Evolutionary conservation across 1,140 invertebrate genomes (phyloP), one percentile per base, ranked within the genome.

Genomic region (Drosophila murphyi): DNA sequence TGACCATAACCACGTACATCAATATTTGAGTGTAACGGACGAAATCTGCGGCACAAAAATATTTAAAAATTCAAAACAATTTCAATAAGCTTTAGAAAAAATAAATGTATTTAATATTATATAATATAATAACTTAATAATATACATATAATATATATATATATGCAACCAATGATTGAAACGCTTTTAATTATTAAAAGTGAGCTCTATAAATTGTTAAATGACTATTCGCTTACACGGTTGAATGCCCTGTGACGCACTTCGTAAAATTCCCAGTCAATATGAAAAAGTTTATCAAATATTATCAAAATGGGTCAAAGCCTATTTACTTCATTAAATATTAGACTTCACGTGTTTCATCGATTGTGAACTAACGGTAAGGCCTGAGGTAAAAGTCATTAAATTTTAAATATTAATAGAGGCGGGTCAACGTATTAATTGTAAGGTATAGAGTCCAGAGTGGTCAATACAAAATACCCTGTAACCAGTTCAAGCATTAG

Each of bases 211-310:
- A 43, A 43, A 6, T 31, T 57, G 5, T 43, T n/a, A 31, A 57
- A 57, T 37, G 5, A 32, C 31, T 57, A 10, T 5, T 29, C 10
- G 55, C 4, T 31, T 39, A 7, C 5, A 43, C 29, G 39, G 3
- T 28, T n/a, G 39, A 20, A 5, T 43, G 12, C 34, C 20, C 57
- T 34, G 47, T 60, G 43, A 34, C 6, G 4, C 34, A 3, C 7
- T 41, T 32, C 31, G n/a, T 34, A 8, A 47, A 35, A 10, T 60
- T 60, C 57, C 43, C 57, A 60, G 57, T 41, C 28, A 37, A 43
- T 6, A 12, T 12, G 8, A 2, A 5, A 52, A 34, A 8, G 3
- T 20, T 35, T 52, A 3, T 20, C 20, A 20, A 20, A 20, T 20
- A 20, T 52, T 52, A 4, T 43, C 6, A 1, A 35, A 52, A 52